These are phyloP conservation scores for Falco punctatus DNA, from an alignment of 2,113 vertebrate species.

Conservation along the genomic window DNA sequence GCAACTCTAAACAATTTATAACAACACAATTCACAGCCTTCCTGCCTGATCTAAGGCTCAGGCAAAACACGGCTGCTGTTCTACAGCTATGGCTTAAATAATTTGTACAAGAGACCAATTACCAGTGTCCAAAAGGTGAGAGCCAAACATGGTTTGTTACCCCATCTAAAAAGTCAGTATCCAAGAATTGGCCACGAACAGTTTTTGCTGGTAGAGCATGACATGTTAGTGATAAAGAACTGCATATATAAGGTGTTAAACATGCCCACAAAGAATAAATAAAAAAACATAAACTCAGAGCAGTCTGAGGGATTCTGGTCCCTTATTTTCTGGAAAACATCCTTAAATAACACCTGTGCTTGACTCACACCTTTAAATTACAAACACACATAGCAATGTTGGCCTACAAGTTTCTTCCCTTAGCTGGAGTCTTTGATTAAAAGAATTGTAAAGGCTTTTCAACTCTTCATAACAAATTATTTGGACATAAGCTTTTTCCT, in stretches of 20 bases:
- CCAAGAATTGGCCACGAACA: not conserved
- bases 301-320: not conserved
- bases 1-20: conserved; percentile 1
- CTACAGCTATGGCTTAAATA: not conserved
- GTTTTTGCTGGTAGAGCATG: not conserved
- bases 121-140: not conserved
- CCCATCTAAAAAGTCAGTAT: not conserved
- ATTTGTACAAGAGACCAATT: not conserved
- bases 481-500: not conserved
- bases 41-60: not conserved
- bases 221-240: not conserved
- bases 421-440: not conserved
- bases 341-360: not conserved
- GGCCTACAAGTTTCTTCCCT: not conserved
- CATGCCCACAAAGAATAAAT: not conserved
- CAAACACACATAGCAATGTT: not conserved
- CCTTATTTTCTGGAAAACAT: not conserved
- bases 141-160: not conserved
- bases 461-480: not conserved
- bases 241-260: not conserved
- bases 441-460: not conserved
- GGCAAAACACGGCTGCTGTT: not conserved
- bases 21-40: not conserved
- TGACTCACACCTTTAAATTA: not conserved
- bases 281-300: not conserved